Evolutionary conservation across 2,797 vertebrate genomes (phyloP).

Genomic region (Bradypodion pumilum): DNA sequence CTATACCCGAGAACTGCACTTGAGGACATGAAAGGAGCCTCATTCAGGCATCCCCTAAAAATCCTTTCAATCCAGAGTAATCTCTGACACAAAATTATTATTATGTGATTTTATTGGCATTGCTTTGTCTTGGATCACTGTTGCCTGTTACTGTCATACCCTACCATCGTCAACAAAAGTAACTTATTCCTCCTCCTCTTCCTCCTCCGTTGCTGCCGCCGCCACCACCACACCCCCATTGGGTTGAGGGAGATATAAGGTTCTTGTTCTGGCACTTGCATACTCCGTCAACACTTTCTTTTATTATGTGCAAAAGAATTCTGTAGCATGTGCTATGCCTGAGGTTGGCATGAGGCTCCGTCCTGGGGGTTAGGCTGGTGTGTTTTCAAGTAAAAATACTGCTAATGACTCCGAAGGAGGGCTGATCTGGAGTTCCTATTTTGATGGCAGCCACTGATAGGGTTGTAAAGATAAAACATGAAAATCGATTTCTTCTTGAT

Average conservation of each 20-base stretch:
- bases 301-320: neutral
- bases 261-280: too few species aligned
- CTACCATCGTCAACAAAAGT: too few species aligned
- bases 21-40: too few species aligned
- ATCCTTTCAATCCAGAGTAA: too few species aligned
- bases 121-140: neutral
- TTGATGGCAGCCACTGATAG: neutral
- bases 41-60: too few species aligned
- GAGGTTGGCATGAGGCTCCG: neutral
- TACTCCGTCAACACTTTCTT: neutral
- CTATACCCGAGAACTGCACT: too few species aligned
- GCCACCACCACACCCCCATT: too few species aligned
- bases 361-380: neutral
- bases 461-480: neutral
- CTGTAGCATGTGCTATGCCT: neutral
- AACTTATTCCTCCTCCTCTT: too few species aligned
- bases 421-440: neutral
- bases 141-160: neutral
- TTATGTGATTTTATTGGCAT: neutral
- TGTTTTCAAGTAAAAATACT: neutral
- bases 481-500: conserved; percentile 9
- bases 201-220: too few species aligned
- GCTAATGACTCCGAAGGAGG: neutral
- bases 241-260: too few species aligned
- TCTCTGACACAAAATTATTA: too few species aligned